Evolutionary conservation across 2,113 vertebrate species (phyloP).

Genomic region (Ploceus nigricollis): DNA sequence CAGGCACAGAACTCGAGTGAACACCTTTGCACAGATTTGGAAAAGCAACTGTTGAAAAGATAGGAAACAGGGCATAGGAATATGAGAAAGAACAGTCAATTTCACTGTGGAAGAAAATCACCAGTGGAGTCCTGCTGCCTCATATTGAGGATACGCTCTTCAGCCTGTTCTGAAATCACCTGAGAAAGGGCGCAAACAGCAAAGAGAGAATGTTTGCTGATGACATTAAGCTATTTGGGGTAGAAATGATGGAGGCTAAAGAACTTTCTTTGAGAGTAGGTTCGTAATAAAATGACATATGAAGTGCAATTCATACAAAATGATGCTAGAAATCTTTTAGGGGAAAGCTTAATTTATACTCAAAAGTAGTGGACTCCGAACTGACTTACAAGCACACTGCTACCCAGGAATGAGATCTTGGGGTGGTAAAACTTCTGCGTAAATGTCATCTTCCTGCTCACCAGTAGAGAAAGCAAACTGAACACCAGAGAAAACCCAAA

Average conservation of each 20-base stretch:
- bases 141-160: not conserved
- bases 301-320: not conserved
- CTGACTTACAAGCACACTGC: not conserved
- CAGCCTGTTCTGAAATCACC: not conserved
- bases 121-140: not conserved
- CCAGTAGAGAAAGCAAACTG: not conserved
- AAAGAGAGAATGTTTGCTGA: not conserved
- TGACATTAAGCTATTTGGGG: not conserved
- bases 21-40: not conserved
- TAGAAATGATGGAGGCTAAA: not conserved
- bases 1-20: not conserved
- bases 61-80: not conserved
- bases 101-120: not conserved
- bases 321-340: not conserved
- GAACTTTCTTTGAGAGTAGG: not conserved
- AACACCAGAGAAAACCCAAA: not conserved
- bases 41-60: not conserved
- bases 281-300: not conserved
- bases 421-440: not conserved
- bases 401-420: not conserved
- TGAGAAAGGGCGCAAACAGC: rapidly evolving
- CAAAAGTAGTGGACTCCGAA: not conserved
- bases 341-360: not conserved
- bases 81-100: not conserved
- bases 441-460: not conserved